Conservation (phyloP, 2,797 vertebrate genomes). For the Artibeus jamaicensis region DNA sequence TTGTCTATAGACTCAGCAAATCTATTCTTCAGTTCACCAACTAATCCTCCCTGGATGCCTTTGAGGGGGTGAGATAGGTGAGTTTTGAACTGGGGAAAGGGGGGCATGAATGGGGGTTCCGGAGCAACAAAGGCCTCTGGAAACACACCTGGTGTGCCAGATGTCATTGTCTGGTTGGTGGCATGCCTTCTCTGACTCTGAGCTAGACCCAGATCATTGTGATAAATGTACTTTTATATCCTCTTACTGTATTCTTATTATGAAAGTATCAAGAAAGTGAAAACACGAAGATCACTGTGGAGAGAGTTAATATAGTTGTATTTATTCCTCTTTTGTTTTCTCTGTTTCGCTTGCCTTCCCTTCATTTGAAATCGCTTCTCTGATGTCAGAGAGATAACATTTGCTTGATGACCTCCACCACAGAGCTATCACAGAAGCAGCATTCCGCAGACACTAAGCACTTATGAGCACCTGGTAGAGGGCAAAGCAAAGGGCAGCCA, state of each 20-base stretch:
- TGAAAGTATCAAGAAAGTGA: neutral
- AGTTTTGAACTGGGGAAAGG: neutral
- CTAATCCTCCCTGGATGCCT: neutral
- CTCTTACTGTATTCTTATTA: neutral
- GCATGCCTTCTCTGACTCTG: neutral
- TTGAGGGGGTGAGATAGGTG: neutral
- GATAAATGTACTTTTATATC: neutral
- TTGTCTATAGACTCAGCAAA: neutral
- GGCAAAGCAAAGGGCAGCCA: neutral
- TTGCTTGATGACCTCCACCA: neutral
- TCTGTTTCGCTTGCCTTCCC: neutral
- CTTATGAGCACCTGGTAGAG: neutral
- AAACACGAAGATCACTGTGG: neutral
- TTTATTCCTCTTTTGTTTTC: neutral
- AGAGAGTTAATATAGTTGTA: neutral
- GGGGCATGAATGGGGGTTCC: neutral
- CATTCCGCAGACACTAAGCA: neutral
- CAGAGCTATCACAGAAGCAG: neutral
- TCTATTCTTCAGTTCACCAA: neutral
- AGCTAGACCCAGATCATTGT: neutral
- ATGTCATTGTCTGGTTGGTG: neutral
- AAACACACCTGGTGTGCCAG: neutral
- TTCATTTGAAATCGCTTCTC: neutral
- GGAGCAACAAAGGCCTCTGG: neutral
- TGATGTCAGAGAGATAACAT: neutral